Conservation (phyloP, 2,113 vertebrate species). For the Natator depressus region DNA sequence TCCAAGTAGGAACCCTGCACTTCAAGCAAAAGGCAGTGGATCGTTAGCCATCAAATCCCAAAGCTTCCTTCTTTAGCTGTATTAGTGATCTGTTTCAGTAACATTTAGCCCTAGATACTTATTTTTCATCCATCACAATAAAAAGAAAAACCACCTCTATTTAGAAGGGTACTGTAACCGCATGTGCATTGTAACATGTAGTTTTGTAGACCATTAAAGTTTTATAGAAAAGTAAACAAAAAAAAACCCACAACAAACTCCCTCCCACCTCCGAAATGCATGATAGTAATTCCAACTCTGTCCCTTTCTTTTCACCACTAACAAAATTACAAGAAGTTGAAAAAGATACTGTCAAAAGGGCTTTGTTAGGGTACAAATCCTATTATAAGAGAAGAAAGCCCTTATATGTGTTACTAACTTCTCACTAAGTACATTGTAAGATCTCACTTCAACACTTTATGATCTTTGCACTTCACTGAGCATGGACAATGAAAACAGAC, state of each 20-base stretch:
- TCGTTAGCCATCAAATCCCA: too few relatives aligned
- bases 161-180: background rate
- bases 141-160: background rate
- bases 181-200: background rate
- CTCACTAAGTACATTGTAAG: background rate
- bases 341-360: background rate
- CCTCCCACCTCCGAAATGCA: too few relatives aligned
- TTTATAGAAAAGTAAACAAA: background rate
- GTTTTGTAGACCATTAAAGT: background rate
- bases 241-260: too few relatives aligned
- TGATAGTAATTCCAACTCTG: background rate
- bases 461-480: background rate
- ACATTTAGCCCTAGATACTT: background rate
- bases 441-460: background rate
- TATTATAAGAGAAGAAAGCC: background rate
- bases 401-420: background rate
- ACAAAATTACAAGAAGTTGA: background rate
- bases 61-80: background rate
- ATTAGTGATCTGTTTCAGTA: background rate
- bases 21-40: background rate
- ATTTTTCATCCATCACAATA: background rate
- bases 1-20: background rate
- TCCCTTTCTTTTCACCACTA: background rate
- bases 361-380: background rate
- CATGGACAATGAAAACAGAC: background rate